phyloP scores from a whole-genome alignment of 2,797 vertebrate species.

The Adelosebastes latens region DNA sequence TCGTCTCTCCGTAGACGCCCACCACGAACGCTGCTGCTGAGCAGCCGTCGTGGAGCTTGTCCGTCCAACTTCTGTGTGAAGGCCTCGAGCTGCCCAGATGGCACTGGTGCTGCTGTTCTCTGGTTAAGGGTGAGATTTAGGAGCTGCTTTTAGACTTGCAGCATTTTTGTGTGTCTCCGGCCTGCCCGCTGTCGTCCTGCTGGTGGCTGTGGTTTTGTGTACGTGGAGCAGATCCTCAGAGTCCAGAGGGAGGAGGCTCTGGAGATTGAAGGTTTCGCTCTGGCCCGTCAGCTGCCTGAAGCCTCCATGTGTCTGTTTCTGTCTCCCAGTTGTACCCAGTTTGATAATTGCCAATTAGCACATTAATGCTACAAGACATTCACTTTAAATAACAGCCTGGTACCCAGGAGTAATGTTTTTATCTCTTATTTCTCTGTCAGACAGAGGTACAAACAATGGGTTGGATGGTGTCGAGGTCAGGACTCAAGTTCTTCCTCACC shows the following conservation, averaged over 20 bases:
- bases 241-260: slow-evolving; percentile 49
- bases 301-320: neutral
- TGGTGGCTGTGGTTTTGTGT: slow-evolving; percentile 73
- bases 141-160: slow-evolving; percentile 57
- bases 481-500: neutral
- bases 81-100: slow-evolving; percentile 11
- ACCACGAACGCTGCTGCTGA: neutral
- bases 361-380: neutral
- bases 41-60: neutral
- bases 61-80: neutral
- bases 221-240: slow-evolving; percentile 54
- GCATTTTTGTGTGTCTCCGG: slow-evolving; percentile 51
- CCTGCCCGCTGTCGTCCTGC: slow-evolving; percentile 37
- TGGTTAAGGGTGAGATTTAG: slow-evolving; percentile 18
- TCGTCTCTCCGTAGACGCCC: neutral
- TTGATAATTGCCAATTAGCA: neutral
- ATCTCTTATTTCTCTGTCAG: neutral
- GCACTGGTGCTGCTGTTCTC: slow-evolving; percentile 8
- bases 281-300: neutral
- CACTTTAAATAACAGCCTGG: neutral
- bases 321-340: neutral
- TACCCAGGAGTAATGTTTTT: neutral
- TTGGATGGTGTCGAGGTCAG: neutral
- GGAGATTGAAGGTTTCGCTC: slow-evolving; percentile 22
- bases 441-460: neutral